These are phyloP conservation scores for Diadegma fenestrale DNA, from an alignment of 2,888 invertebrate species.

Conservation along the genomic window DNA sequence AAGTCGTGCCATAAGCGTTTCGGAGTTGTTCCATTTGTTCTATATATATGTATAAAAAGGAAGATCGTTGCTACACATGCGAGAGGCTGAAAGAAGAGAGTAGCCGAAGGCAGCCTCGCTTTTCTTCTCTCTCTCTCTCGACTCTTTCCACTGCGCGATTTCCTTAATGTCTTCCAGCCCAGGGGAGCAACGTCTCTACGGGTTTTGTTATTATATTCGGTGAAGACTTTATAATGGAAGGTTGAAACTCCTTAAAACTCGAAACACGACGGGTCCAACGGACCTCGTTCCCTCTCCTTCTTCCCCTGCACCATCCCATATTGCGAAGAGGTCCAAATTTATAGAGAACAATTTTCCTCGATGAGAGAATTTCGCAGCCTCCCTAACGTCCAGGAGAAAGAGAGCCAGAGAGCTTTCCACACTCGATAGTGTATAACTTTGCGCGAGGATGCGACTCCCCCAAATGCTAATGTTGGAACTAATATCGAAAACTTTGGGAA, in stretches of 20 bases:
- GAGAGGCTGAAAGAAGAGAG: conserved; percentile 37
- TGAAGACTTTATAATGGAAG: conserved; percentile 84
- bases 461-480: conserved; percentile 34
- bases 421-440: not conserved
- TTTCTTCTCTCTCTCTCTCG: conserved; percentile 7
- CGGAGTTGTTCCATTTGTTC: conserved; percentile 67
- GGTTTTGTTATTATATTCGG: conserved; percentile 83
- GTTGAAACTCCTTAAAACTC: conserved; percentile 83
- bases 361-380: conserved; percentile 28
- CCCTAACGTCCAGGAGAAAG: not conserved
- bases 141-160: conserved; percentile 74
- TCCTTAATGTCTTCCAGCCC: conserved; percentile 84
- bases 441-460: not conserved
- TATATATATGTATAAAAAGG: conserved; percentile 3
- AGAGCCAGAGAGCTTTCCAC: not conserved
- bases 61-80: conserved; percentile 27
- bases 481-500: conserved; percentile 41
- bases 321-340: conserved; percentile 66
- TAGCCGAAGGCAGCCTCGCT: conserved; percentile 31
- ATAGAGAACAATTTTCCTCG: conserved; percentile 59
- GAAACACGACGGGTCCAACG: conserved; percentile 68
- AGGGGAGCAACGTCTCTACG: conserved; percentile 74
- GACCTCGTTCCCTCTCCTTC: conserved; percentile 45
- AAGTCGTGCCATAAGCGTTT: conserved; percentile 73
- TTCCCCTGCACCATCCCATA: conserved; percentile 61